These are phyloP conservation scores for Cynopterus brachyotis DNA, from an alignment of 2,113 vertebrate species.

Conservation along the genomic window DNA sequence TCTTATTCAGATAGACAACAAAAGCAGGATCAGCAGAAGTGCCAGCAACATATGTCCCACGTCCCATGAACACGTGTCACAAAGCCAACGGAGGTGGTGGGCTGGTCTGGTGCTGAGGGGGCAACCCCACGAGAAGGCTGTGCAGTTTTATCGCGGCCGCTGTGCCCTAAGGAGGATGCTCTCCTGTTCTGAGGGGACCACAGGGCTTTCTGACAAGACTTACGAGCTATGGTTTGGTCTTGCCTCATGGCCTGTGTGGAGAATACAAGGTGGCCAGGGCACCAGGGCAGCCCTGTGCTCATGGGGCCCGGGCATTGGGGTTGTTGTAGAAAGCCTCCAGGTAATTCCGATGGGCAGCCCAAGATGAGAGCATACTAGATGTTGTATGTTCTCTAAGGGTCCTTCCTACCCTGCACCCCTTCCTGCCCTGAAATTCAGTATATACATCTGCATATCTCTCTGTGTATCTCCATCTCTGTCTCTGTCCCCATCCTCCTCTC, in stretches of 20 bases:
- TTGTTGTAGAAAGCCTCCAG: background rate
- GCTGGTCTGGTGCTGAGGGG: background rate
- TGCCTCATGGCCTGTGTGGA: background rate
- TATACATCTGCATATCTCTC: no score
- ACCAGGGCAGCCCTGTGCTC: background rate
- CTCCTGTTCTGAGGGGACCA: background rate
- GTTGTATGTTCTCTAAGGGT: background rate
- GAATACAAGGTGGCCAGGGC: background rate
- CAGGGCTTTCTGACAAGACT: background rate
- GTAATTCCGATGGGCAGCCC: background rate
- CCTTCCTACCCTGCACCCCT: background rate
- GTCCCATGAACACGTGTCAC: background rate
- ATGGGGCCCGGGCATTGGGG: fast-evolving
- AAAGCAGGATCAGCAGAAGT: background rate
- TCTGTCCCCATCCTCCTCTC: no score
- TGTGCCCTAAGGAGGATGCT: background rate
- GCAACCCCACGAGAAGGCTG: fast-evolving
- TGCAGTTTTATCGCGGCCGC: fast-evolving
- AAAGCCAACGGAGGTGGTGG: background rate
- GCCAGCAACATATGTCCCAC: background rate
- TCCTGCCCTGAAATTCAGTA: background rate
- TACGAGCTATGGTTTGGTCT: no score
- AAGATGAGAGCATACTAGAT: background rate
- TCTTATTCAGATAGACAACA: background rate
- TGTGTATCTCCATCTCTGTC: no score